Evolutionary conservation across 23 tunicate species (phyloP).

Genomic region (Halocynthia roretzi): DNA sequence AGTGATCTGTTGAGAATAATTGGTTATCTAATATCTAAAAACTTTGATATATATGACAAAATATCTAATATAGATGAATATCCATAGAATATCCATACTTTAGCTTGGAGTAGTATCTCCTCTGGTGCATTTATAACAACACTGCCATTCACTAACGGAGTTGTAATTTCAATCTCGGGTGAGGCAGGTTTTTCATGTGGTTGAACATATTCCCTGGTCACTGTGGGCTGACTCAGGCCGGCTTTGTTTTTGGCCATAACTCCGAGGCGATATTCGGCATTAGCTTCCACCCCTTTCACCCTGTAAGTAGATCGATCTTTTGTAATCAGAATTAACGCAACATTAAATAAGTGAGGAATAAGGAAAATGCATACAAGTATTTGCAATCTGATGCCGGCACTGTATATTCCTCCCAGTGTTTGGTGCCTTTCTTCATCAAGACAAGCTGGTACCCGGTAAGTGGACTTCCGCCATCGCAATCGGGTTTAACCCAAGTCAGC

Average conservation of each 20-base stretch:
- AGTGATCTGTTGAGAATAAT: neutral
- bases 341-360: neutral
- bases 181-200: constrained; percentile 31
- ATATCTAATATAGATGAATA: neutral
- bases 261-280: constrained; percentile 54
- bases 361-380: constrained; percentile 3
- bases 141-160: constrained; percentile 42
- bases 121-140: constrained; percentile 53
- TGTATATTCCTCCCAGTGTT: constrained; percentile 59
- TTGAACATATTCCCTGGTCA: constrained; percentile 47
- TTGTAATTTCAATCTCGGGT: constrained; percentile 52
- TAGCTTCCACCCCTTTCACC: constrained; percentile 54
- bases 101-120: constrained; percentile 48
- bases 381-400: neutral
- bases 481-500: constrained; percentile 62
- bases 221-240: constrained; percentile 74
- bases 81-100: neutral
- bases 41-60: too few species aligned
- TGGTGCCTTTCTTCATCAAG: constrained; percentile 73
- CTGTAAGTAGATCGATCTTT: neutral
- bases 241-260: constrained; percentile 92
- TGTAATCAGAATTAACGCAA: too few species aligned
- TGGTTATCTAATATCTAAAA: too few species aligned
- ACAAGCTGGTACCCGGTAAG: constrained; percentile 80
- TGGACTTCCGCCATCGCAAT: constrained; percentile 66